These are phyloP conservation scores for Cryptoprocta ferox DNA, from an alignment of 2,797 vertebrate genomes.

Conservation along the genomic window DNA sequence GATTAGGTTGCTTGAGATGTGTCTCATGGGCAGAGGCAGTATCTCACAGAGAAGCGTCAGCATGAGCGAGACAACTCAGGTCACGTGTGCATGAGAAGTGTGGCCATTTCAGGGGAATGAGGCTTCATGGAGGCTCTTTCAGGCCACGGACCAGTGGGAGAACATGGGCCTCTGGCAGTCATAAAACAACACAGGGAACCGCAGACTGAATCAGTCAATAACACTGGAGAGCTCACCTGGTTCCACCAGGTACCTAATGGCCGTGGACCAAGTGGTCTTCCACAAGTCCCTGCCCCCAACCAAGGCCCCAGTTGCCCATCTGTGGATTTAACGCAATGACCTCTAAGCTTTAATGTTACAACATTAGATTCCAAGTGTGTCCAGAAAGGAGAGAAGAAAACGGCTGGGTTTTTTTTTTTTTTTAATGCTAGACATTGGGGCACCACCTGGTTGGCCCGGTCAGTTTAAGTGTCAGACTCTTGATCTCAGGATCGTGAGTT, in stretches of 20 bases:
- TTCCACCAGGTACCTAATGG: not conserved
- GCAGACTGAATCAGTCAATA: not conserved
- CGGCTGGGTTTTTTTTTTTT: not conserved
- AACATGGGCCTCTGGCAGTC: not conserved
- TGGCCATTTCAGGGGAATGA: not conserved
- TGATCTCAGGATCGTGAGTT: too few species aligned
- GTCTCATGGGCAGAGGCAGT: not conserved
- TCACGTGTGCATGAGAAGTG: not conserved
- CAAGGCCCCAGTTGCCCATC: rapidly evolving
- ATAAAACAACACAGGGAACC: not conserved
- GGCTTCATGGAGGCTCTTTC: not conserved
- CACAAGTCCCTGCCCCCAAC: not conserved
- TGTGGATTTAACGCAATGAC: not conserved
- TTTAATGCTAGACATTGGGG: not conserved
- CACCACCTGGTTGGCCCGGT: too few species aligned
- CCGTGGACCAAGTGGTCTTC: rapidly evolving
- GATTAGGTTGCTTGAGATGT: not conserved
- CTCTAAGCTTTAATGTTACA: not conserved
- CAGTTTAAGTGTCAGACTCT: too few species aligned
- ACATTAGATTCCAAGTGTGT: not conserved
- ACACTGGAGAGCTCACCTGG: not conserved
- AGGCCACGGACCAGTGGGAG: not conserved
- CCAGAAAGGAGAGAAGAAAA: not conserved
- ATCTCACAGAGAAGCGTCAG: not conserved
- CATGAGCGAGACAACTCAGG: not conserved